Evolutionary conservation across 2,888 invertebrate species (phyloP).

Genomic region (Mesopsocus fuscifrons): DNA sequence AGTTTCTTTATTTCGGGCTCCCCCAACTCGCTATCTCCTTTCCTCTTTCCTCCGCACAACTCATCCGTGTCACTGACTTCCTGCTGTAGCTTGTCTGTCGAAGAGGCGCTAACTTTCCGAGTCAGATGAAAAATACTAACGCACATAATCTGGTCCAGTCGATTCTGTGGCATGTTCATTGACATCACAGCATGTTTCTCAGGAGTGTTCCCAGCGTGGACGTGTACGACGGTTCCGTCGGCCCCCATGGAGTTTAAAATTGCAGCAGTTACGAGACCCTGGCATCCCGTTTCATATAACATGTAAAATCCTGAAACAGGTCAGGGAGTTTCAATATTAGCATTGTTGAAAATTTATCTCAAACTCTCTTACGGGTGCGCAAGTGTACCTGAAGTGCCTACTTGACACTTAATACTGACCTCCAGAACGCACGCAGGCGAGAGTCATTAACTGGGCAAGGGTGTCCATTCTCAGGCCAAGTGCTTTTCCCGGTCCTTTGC

Average conservation of each 20-base stretch:
- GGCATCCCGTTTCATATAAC: constrained; percentile 74
- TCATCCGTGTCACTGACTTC: constrained; percentile 7
- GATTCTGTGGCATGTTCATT: constrained; percentile 57
- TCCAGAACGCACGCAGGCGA: constrained; percentile 58
- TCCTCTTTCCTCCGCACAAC: constrained; percentile 10
- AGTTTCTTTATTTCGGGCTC: constrained; percentile 32
- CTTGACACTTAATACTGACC: constrained; percentile 36
- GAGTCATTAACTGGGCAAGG: constrained; percentile 68
- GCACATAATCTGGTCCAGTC: constrained; percentile 45
- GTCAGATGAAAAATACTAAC: constrained; percentile 38
- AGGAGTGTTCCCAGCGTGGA: constrained; percentile 65
- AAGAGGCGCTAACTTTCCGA: constrained; percentile 12
- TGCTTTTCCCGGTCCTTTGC: constrained; percentile 51
- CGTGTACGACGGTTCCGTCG: constrained; percentile 44
- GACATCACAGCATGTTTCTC: constrained; percentile 60
- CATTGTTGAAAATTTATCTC: too few species aligned
- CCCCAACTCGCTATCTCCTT: constrained; percentile 18
- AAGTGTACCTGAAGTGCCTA: too few species aligned
- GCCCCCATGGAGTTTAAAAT: constrained; percentile 58
- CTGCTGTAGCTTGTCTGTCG: constrained; percentile 12
- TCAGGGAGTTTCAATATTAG: too few species aligned
- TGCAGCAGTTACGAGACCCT: constrained; percentile 66
- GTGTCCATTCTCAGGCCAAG: constrained; percentile 69
- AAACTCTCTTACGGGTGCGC: too few species aligned
- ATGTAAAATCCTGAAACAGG: constrained; percentile 34